Evolutionary conservation across 2,797 vertebrate species (phyloP).

Genomic region (Aphelocoma californica): DNA sequence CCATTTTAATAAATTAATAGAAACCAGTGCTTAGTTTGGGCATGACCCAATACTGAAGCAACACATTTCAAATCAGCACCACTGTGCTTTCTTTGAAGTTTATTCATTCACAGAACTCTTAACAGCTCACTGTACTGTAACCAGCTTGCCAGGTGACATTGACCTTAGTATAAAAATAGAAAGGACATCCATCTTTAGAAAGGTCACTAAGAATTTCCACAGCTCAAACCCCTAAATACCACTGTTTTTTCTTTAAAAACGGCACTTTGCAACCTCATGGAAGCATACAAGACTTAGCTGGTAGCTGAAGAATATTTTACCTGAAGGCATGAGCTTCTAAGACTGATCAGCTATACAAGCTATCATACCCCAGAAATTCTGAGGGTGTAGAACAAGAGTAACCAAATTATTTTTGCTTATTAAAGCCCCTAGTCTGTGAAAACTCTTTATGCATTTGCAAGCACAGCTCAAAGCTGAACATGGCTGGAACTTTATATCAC

Average conservation of each 20-base stretch:
- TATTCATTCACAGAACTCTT: constrained; percentile 50
- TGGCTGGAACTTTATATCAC: background rate
- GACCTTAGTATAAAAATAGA: constrained; percentile 56
- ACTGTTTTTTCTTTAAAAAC: background rate
- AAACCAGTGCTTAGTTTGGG: background rate
- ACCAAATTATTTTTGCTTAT: background rate
- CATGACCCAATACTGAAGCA: background rate
- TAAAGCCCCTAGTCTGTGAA: background rate
- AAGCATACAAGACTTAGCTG: background rate
- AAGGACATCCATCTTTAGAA: constrained; percentile 32
- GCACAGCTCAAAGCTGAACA: background rate
- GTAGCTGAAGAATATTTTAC: background rate
- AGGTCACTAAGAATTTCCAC: background rate
- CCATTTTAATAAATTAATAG: background rate
- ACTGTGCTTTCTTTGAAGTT: background rate
- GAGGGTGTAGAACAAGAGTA: background rate
- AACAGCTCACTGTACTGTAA: constrained; percentile 33
- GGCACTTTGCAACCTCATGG: background rate
- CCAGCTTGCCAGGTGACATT: constrained; percentile 43
- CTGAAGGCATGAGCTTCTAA: background rate
- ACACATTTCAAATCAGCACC: background rate
- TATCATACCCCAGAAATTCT: background rate
- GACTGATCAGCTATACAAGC: background rate
- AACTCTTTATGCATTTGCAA: background rate
- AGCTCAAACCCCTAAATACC: background rate